A percentile compares a stretch with the other conserved stretches of the same genome.
phyloP scores from a whole-genome alignment of 2,888 invertebrate species.

The Oxycera nigricornis region DNA sequence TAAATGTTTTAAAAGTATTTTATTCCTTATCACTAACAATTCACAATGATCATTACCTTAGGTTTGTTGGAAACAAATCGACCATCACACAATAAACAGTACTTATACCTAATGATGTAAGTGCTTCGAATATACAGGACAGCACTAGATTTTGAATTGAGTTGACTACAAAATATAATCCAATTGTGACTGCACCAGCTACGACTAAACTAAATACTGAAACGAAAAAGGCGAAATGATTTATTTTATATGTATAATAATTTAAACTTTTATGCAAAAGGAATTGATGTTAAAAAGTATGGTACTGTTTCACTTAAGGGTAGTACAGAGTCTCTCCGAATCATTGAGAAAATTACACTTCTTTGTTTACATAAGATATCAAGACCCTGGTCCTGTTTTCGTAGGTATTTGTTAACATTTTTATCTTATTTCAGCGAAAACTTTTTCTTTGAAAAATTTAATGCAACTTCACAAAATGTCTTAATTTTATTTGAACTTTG shows the following conservation, averaged over 20 bases:
- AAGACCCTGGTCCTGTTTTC: too few species aligned
- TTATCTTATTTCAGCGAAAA: too few species aligned
- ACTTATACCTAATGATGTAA: slow-evolving; percentile 81
- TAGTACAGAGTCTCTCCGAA: too few species aligned
- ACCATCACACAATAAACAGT: slow-evolving; percentile 82
- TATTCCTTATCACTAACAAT: not conserved
- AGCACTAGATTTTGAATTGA: slow-evolving; percentile 75
- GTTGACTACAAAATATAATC: slow-evolving; percentile 77
- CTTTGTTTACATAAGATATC: too few species aligned
- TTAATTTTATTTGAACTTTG: too few species aligned
- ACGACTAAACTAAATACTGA: slow-evolving; percentile 78
- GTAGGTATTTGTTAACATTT: too few species aligned
- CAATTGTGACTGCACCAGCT: slow-evolving; percentile 76
- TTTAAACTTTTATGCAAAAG: too few species aligned
- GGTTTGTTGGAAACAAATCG: slow-evolving; percentile 82
- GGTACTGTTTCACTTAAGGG: too few species aligned
- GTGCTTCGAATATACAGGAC: slow-evolving; percentile 80
- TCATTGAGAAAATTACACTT: too few species aligned
- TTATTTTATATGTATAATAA: not conserved
- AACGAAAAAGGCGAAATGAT: slow-evolving; percentile 48
- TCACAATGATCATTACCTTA: slow-evolving; percentile 67
- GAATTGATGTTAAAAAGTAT: too few species aligned
- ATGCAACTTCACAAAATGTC: too few species aligned
- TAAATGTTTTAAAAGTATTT: slow-evolving; percentile 53
- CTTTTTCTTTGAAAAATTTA: too few species aligned